These are phyloP conservation scores for Dicentrarchus labrax DNA, from an alignment of 2,113 vertebrate species.

Conservation along the genomic window DNA sequence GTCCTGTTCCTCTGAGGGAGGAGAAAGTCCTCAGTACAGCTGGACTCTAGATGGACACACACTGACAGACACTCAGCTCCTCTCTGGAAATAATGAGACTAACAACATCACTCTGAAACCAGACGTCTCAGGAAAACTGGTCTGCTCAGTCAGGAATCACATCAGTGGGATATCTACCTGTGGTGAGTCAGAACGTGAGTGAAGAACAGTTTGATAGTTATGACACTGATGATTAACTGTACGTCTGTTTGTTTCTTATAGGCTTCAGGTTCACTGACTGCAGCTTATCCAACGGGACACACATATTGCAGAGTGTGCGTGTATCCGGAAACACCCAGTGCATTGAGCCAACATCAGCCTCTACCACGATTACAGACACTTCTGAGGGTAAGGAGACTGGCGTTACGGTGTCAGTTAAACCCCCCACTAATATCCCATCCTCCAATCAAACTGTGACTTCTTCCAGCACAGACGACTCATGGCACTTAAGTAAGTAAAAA, in stretches of 20 bases:
- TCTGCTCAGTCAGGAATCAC: constrained; percentile 60
- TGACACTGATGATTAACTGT: neutral
- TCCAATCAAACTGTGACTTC: constrained; percentile 12
- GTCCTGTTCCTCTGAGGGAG: constrained; percentile 63
- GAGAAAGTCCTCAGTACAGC: constrained; percentile 64
- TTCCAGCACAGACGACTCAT: neutral
- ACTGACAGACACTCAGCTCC: constrained; percentile 20
- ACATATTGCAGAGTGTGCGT: constrained; percentile 56
- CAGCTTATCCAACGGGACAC: constrained; percentile 52
- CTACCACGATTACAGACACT: neutral
- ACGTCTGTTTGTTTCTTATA: neutral
- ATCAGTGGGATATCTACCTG: constrained; percentile 57
- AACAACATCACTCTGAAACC: constrained; percentile 61
- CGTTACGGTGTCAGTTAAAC: neutral
- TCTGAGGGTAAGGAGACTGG: constrained; percentile 52
- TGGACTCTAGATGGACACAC: constrained; percentile 65
- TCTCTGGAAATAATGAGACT: neutral
- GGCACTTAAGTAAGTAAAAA: constrained; percentile 47
- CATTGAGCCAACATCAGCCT: neutral
- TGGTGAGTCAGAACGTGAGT: constrained; percentile 60
- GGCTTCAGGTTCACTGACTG: constrained; percentile 64
- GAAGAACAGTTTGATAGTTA: neutral
- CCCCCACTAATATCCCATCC: constrained; percentile 28
- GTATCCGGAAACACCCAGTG: constrained; percentile 44
- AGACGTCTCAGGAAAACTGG: constrained; percentile 51